Evolutionary conservation across 2,797 vertebrate genomes (phyloP), one percentile per base, ranked within the genome.

Genomic region (Capromys pilorides): DNA sequence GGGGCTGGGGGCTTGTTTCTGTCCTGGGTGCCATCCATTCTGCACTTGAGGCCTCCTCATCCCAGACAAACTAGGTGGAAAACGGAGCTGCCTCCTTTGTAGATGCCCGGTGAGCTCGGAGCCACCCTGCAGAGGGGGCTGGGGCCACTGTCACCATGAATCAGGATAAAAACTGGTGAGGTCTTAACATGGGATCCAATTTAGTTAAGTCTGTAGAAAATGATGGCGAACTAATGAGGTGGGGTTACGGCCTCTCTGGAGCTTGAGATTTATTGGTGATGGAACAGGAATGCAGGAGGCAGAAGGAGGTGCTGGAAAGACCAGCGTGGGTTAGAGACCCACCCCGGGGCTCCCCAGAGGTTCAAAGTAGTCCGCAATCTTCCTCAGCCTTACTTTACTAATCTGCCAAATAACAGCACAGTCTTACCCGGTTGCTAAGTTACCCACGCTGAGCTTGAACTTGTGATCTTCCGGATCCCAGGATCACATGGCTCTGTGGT

Each of bases 21-120:
- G 57, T 67, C 51, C 73, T 19, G 1, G 19, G 26, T 61, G 73
- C 67, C 88, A 49, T 1, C 36, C 54, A 94, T 90, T 66, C 90
- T 51, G 21, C 28, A 73, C 75, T 91, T 26, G 1, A 82, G 89
- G 26, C 18, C 82, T 82, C 18, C 80, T 82, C 5, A 5, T 51
- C 24, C 39, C 7, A n/a, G 69, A 89, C 88, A 59, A 62, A n/a
- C 75, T 1, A 5, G 45, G 57, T 0, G 0, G 89, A 71, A 93
- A 84, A 86, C 11, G 31, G 14, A 7, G 6, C 24, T 0, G 0
- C 13, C 41, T 66, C 11, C 73, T 67, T 36, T 0, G 4, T 26
- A 2, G 6, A 5, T 0, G 26, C 49, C 0, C 3, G 0, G 11
- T 0, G 9, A 14, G 0, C 6, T 88, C 59, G 14, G 21, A 57